Base-by-base conservation (phyloP, 2,113 vertebrate species). In the Elanoides forficatus region DNA sequence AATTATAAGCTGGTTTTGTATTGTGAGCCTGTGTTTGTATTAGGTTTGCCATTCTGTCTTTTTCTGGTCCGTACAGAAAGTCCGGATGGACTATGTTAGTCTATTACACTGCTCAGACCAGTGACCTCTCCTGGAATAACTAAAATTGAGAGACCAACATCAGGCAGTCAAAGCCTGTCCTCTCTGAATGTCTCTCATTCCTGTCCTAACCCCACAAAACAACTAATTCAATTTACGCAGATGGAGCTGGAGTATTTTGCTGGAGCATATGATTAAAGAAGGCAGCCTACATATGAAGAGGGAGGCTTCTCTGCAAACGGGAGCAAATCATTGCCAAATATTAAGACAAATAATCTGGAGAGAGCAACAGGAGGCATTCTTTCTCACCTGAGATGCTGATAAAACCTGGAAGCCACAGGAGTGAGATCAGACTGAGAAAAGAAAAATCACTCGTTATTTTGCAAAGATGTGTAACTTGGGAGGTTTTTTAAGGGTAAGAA, bases 381-480 rank as follows among this genome's bases (percentile, higher is more conserved):
- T 62, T 93, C 79, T 95, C 71, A 95, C 95, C 95, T 97, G 94
- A 95, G 81, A 95, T 48, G 82, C 59, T 96, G 94, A 95, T 83
- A 90, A 92, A 96, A 92, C 82, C 88, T 95, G 94, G 91, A 95
- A 96, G 88, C 53, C 74, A 80, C 9, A 11, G 82, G 67, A 92
- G 93, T 88, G 82, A 75, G 81, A 95, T 78, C 66, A 90, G 88
- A 56, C 86, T 95, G 91, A 73, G 86, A 96, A 95, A 97, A 95
- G 86, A 75, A 74, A 9, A 68, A 88, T 78, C 60, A 85, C 81
- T 87, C 85, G 92, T 62, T 79, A 82, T 60, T 95, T 90, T 72
- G 85, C 62, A 75, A 85, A 89, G 23, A 89, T 55, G 60, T 67
- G 15, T 81, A 89, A 59, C 38, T 65, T 9, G 7, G 14, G 36